Evolutionary conservation across 1,140 invertebrate genomes (phyloP).

Genomic region (Dendrolimus punctatus): DNA sequence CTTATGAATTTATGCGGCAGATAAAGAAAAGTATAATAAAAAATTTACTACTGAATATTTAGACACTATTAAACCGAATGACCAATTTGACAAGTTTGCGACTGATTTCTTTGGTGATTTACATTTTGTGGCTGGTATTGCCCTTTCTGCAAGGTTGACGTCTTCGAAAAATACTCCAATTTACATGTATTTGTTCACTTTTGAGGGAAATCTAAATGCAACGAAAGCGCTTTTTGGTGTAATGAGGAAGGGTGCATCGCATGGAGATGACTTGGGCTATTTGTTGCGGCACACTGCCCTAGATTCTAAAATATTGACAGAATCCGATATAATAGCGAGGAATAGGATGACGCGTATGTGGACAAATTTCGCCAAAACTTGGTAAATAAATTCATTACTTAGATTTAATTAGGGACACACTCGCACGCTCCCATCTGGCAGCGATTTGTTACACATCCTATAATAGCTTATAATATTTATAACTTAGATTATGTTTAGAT

Average conservation of each 20-base stretch:
- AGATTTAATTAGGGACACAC: background rate
- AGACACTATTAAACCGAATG: conserved; percentile 8
- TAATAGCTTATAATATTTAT: background rate
- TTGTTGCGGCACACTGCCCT: conserved; percentile 36
- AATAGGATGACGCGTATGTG: conserved; percentile 68
- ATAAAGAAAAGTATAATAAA: conserved; percentile 15
- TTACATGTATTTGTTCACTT: conserved; percentile 53
- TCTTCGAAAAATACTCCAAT: conserved; percentile 24
- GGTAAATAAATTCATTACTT: conserved; percentile 39
- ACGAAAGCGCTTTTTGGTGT: conserved; percentile 56
- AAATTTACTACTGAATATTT: conserved; percentile 34
- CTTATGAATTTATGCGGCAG: conserved; percentile 18
- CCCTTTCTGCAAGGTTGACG: conserved; percentile 41
- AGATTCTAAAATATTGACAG: conserved; percentile 38
- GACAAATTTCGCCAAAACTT: conserved; percentile 75
- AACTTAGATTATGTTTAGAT: too few species aligned
- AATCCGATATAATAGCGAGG: conserved; percentile 49
- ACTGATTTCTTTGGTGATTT: conserved; percentile 49
- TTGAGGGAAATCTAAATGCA: conserved; percentile 56
- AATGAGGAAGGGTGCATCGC: conserved; percentile 50
- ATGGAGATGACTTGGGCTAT: conserved; percentile 66
- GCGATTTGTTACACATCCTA: background rate
- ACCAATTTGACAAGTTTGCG: conserved; percentile 12
- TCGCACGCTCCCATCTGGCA: too few species aligned
- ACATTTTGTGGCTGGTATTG: conserved; percentile 57